phyloP scores from a whole-genome alignment of 2,888 invertebrate species.

The Meandrusa payeni region DNA sequence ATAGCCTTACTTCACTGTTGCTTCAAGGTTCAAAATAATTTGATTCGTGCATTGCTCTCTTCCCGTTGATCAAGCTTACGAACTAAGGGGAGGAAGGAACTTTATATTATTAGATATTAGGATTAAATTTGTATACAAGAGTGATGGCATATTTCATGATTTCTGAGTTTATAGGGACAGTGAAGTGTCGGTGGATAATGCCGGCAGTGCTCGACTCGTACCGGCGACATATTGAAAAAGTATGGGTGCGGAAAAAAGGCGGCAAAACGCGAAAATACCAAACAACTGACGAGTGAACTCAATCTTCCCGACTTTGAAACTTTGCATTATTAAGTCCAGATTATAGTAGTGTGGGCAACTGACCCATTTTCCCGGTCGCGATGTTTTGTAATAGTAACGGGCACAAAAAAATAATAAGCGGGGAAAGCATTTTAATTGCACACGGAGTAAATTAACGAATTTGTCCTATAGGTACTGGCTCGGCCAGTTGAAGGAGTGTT shows the following conservation, averaged over 20 bases:
- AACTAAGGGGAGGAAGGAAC: slow-evolving; percentile 43
- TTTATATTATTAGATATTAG: slow-evolving; percentile 39
- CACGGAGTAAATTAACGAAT: too few species aligned
- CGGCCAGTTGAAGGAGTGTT: too few species aligned
- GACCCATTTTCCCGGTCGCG: slow-evolving; percentile 6
- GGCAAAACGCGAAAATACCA: slow-evolving; percentile 25
- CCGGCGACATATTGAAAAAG: slow-evolving; percentile 78
- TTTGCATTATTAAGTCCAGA: slow-evolving; percentile 18
- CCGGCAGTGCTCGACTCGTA: slow-evolving; percentile 75
- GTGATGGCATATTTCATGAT: slow-evolving; percentile 75
- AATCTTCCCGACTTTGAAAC: slow-evolving; percentile 13
- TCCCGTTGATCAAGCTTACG: slow-evolving; percentile 48
- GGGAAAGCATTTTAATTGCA: too few species aligned
- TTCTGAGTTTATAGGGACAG: slow-evolving; percentile 81
- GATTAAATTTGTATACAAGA: slow-evolving; percentile 46
- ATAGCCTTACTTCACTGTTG: slow-evolving; percentile 60
- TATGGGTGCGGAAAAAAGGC: slow-evolving; percentile 69
- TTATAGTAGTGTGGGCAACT: slow-evolving; percentile 2
- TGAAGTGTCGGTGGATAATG: slow-evolving; percentile 80
- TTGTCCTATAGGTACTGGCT: too few species aligned
- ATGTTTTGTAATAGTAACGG: slow-evolving; percentile 7
- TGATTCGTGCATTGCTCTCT: slow-evolving; percentile 58
- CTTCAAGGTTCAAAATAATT: slow-evolving; percentile 72
- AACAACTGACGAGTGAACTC: slow-evolving; percentile 19
- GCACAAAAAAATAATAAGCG: slow-evolving; percentile 11